These are phyloP conservation scores for Plusia festucae DNA, from an alignment of 2,888 invertebrate species.

Conservation along the genomic window DNA sequence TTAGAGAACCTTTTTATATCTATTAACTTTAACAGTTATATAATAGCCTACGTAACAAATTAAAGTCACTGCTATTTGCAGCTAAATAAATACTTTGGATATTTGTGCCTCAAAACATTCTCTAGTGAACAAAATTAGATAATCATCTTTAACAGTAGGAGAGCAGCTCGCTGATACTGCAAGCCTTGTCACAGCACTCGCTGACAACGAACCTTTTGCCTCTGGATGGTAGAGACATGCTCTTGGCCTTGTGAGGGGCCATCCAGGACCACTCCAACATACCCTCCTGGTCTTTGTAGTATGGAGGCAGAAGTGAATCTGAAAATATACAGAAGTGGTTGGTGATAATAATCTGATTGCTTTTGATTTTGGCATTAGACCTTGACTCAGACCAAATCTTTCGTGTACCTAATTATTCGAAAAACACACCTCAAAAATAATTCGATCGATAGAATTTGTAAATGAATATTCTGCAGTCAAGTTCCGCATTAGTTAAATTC, in stretches of 20 bases:
- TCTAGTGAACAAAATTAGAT: conserved; percentile 16
- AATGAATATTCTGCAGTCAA: too few relatives aligned
- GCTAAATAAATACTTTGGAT: too few relatives aligned
- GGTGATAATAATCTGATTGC: too few relatives aligned
- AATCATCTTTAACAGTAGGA: conserved; percentile 64
- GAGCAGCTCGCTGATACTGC: conserved; percentile 69
- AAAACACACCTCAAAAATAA: too few relatives aligned
- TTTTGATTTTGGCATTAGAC: too few relatives aligned
- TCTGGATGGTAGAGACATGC: conserved; percentile 58
- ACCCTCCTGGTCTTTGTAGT: conserved; percentile 69
- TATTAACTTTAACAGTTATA: too few relatives aligned
- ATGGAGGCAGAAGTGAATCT: conserved; percentile 69
- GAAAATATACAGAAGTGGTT: conserved; percentile 21
- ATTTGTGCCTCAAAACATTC: neutral
- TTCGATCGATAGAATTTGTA: too few relatives aligned
- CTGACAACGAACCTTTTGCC: conserved; percentile 72
- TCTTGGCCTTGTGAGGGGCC: conserved; percentile 63
- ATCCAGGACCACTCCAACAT: conserved; percentile 71
- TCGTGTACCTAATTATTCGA: too few relatives aligned
- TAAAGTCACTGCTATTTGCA: too few relatives aligned
- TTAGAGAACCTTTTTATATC: neutral
- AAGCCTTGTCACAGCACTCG: conserved; percentile 79
- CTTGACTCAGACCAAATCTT: too few relatives aligned
- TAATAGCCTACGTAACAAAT: too few relatives aligned
- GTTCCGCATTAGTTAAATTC: too few relatives aligned